Evolutionary conservation across 2,888 invertebrate genomes (phyloP).

Genomic region (Drosophila antonietae): DNA sequence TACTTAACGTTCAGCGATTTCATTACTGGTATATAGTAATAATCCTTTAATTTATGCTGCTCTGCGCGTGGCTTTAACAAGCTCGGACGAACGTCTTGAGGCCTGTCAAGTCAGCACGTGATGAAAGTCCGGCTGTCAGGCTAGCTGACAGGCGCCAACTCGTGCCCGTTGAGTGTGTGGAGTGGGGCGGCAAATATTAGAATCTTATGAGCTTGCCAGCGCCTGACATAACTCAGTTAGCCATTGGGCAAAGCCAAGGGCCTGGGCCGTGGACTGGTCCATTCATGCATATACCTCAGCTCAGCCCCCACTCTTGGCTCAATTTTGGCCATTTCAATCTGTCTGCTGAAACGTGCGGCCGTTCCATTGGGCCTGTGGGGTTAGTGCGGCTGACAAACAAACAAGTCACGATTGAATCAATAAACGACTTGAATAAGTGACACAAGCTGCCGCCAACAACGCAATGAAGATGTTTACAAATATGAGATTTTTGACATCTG

Average conservation of each 20-base stretch:
- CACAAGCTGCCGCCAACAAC: conserved; percentile 56
- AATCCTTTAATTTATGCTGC: conserved; percentile 8
- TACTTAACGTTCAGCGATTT: neutral
- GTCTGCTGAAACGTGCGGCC: conserved; percentile 46
- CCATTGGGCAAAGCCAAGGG: conserved; percentile 10
- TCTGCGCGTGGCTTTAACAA: conserved; percentile 1
- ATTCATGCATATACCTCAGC: conserved; percentile 18
- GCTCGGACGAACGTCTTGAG: neutral
- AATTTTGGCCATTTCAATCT: conserved; percentile 36
- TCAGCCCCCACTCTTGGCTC: neutral
- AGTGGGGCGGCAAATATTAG: conserved; percentile 10
- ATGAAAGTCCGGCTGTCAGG: conserved; percentile 66
- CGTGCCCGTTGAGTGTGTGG: neutral
- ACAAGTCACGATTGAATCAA: conserved; percentile 63
- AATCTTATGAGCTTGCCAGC: conserved; percentile 14
- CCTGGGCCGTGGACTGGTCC: conserved; percentile 4
- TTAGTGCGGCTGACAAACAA: conserved; percentile 24
- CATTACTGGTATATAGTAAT: neutral
- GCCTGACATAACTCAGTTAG: conserved; percentile 34
- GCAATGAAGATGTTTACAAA: conserved; percentile 66
- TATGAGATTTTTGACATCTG: conserved; percentile 64
- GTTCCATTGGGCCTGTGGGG: neutral
- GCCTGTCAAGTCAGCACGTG: conserved; percentile 49
- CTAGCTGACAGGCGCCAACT: conserved; percentile 29
- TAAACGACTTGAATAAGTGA: conserved; percentile 69